These are phyloP conservation scores for Orthochromis indermauri DNA, from an alignment of 2,113 vertebrate genomes.

Conservation along the genomic window DNA sequence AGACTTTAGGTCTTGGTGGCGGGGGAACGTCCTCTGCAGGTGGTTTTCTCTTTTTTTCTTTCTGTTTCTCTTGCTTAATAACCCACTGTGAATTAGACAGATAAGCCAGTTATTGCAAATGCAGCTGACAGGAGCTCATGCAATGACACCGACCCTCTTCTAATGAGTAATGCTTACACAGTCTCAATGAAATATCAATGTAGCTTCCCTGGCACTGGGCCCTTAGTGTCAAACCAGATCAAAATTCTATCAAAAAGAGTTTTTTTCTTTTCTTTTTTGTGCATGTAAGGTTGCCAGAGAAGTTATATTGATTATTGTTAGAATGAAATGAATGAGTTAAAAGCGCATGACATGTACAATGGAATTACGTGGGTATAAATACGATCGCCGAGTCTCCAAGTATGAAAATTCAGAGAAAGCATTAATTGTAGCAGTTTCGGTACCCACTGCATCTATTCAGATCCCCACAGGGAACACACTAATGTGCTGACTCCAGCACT, in stretches of 20 bases:
- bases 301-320: constrained; percentile 19
- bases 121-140: constrained; percentile 42
- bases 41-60: constrained; percentile 52
- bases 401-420: background rate
- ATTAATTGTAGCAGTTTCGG: background rate
- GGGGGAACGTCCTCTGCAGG: constrained; percentile 44
- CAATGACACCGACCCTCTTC: constrained; percentile 41
- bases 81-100: constrained; percentile 72
- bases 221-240: background rate
- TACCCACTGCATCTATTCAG: background rate
- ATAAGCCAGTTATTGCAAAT: constrained; percentile 60
- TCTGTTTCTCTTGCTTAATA: constrained; percentile 64
- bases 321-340: constrained; percentile 7
- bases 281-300: background rate
- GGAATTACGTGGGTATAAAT: background rate
- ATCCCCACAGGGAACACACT: background rate
- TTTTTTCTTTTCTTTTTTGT: background rate
- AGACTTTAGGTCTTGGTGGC: constrained; percentile 69
- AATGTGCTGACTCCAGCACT: background rate
- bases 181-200: constrained; percentile 8
- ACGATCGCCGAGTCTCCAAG: background rate
- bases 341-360: constrained; percentile 13
- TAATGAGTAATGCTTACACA: background rate
- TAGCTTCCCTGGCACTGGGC: background rate
- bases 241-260: background rate